A percentile compares a stretch with the other conserved stretches of the same genome.
Evolutionary conservation across 2,888 invertebrate genomes (phyloP).

Genomic region (Taphrorychus bicolor): DNA sequence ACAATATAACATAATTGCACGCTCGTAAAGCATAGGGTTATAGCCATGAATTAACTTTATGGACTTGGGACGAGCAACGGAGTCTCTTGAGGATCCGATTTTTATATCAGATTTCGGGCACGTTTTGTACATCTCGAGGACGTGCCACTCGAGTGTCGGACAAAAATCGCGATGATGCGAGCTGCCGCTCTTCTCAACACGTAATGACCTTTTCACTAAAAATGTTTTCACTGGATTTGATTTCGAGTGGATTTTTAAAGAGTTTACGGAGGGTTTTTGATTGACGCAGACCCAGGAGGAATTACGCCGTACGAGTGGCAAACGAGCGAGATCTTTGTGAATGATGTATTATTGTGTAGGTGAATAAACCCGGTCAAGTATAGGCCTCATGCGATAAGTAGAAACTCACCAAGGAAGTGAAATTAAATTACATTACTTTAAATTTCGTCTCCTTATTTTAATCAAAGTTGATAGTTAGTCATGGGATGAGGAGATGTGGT

Average conservation of each 20-base stretch:
- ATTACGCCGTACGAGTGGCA: background rate
- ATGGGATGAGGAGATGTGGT: too few relatives aligned
- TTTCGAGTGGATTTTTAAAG: constrained; percentile 5
- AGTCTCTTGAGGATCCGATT: constrained; percentile 51
- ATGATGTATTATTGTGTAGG: too few relatives aligned
- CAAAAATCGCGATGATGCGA: constrained; percentile 31
- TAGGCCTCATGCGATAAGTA: too few relatives aligned
- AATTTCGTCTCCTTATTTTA: too few relatives aligned
- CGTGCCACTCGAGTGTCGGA: constrained; percentile 51
- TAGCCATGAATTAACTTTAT: constrained; percentile 42
- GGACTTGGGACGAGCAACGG: constrained; percentile 28
- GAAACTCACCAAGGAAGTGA: too few relatives aligned
- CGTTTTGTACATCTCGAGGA: constrained; percentile 52
- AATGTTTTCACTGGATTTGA: constrained; percentile 37
- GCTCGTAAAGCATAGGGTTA: constrained; percentile 41
- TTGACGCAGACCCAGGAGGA: background rate
- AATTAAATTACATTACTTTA: too few relatives aligned
- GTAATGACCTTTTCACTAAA: constrained; percentile 43
- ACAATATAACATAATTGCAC: constrained; percentile 42
- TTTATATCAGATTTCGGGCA: constrained; percentile 57
- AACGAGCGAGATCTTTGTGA: too few relatives aligned
- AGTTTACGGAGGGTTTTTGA: constrained; percentile 3
- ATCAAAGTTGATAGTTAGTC: too few relatives aligned
- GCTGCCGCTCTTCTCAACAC: constrained; percentile 28
- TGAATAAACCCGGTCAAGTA: too few relatives aligned